Base-by-base conservation (phyloP, 2,113 vertebrate species). In the Syngnathus typhle region DNA sequence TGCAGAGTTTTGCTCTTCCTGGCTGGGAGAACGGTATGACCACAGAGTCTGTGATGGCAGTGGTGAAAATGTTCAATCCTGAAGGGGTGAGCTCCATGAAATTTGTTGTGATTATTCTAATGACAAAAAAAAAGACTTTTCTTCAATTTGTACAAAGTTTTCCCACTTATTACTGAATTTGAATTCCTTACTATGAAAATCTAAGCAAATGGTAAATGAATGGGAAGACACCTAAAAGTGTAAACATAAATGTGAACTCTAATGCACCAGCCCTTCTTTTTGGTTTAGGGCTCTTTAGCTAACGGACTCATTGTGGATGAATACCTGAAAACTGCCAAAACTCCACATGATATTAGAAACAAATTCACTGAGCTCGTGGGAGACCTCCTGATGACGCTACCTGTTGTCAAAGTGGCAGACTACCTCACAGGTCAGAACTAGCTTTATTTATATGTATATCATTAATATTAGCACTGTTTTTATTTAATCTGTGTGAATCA, bases 301-400 rank as follows among this genome's bases (percentile, higher is more conserved):
- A 89, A 90, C 73, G 12, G 49, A 32, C 74, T 89, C 1, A 81
- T 91, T 3, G 52, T 58, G 49, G 77, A 86, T 0, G 89, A 94
- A 37, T 96, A 94, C 66, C 44, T 93, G 27, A 89, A 88, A 68
- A 75, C 92, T 7, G 90, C 82, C 6, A 65, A 86, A 43, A 92
- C 92, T 15, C 84, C 89, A 6, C 78, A 88, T 58, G 87, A 83
- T 3, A 81, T 94, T 15, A 76, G 85, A 54, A 87, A 90, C 0
- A 11, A 7, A 6, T 94, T 93, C 78, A 77, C 91, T 23, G 90
- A 95, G 19, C 56, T 93, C 37, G 56, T 93, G 3, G 92, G 85
- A 2, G 94, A 96, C 72, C 2, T 66, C 9, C 47, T 88, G 37
- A 74, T 96, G 69, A 81, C 92, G 46, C 64, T 93, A 2, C 91